Evolutionary conservation across 2,888 invertebrate species (phyloP).

Genomic region (Leptarthrus brevirostris): DNA sequence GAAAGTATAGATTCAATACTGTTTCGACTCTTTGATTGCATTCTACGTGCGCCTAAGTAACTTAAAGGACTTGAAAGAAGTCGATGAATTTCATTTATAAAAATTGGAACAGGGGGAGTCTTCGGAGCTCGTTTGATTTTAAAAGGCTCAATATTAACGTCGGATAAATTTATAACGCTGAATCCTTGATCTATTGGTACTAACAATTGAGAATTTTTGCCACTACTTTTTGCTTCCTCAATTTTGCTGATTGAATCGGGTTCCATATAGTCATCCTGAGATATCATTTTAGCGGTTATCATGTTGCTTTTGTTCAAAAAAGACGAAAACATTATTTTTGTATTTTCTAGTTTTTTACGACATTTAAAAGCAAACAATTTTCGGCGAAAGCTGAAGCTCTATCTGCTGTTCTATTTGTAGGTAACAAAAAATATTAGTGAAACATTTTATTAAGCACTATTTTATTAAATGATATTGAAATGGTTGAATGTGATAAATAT

Average conservation of each 20-base stretch:
- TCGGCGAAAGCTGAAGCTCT: too few species aligned
- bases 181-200: constrained; percentile 44
- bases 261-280: constrained; percentile 51
- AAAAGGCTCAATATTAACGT: constrained; percentile 58
- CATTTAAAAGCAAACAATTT: too few species aligned
- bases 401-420: too few species aligned
- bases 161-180: constrained; percentile 55
- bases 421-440: too few species aligned
- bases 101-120: constrained; percentile 67
- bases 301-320: constrained; percentile 49
- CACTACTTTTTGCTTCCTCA: constrained; percentile 48
- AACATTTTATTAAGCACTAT: too few species aligned
- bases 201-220: constrained; percentile 52
- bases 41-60: constrained; percentile 75
- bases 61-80: constrained; percentile 76
- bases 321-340: not conserved
- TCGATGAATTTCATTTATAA: constrained; percentile 69
- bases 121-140: constrained; percentile 57
- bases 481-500: too few species aligned
- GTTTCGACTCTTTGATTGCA: constrained; percentile 69
- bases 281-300: constrained; percentile 56
- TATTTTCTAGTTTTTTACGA: too few species aligned
- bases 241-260: constrained; percentile 52
- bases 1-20: constrained; percentile 78
- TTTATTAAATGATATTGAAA: too few species aligned